A percentile compares a stretch with the other conserved stretches of the same genome.
Evolutionary conservation across 2,113 vertebrate species (phyloP).

Genomic region (Microtus montanus): DNA sequence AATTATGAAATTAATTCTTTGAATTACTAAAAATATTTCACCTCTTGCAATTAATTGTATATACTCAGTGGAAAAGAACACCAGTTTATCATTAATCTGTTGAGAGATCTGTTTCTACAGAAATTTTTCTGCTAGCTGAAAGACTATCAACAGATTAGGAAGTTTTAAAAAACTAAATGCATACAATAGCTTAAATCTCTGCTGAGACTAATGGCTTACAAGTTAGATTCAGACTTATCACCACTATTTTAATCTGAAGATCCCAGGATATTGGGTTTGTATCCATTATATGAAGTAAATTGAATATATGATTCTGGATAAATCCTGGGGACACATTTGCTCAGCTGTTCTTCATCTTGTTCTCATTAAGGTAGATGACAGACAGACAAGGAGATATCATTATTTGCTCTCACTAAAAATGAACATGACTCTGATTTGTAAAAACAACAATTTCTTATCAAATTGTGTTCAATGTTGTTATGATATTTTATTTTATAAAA

Average conservation of each 20-base stretch:
- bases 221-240: slow-evolving; percentile 13
- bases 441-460: slow-evolving; percentile 26
- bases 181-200: background rate
- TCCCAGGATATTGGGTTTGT: background rate
- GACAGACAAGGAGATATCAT: background rate
- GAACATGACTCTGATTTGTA: background rate
- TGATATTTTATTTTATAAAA: slow-evolving; percentile 45
- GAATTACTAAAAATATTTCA: slow-evolving; percentile 67
- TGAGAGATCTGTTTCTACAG: slow-evolving; percentile 36
- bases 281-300: background rate
- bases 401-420: slow-evolving; percentile 31
- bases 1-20: slow-evolving; percentile 60
- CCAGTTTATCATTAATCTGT: slow-evolving; percentile 39
- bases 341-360: background rate
- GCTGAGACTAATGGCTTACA: slow-evolving; percentile 26
- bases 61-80: slow-evolving; percentile 41
- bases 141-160: slow-evolving; percentile 18
- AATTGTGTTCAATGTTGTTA: background rate
- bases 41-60: slow-evolving; percentile 52
- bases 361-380: slow-evolving; percentile 9
- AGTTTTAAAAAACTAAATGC: slow-evolving; percentile 44
- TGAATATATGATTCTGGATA: slow-evolving; percentile 8
- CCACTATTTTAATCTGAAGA: slow-evolving; percentile 14
- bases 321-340: background rate
- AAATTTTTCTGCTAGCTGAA: slow-evolving; percentile 20